Evolutionary conservation across 2,888 invertebrate species (phyloP), one percentile per base, ranked within the genome.

Genomic region (Volucella inflata): DNA sequence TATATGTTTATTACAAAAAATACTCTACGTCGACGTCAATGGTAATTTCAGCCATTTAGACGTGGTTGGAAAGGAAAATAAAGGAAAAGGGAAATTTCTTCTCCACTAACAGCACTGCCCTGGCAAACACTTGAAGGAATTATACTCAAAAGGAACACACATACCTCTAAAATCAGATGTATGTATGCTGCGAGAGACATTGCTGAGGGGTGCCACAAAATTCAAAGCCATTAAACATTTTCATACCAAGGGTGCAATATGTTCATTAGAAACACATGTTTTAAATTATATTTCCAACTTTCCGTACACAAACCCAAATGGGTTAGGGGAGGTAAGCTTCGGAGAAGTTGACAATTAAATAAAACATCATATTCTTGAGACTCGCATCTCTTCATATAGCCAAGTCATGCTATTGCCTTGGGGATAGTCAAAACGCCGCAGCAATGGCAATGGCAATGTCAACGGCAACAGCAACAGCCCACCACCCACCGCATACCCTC

Each of bases 211-310:
- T 62, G 51, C 57, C 67, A 46, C 70, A 71, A 64, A 55, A 76
- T 72, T 85, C 67, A 77, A 81, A 81, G 64, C 53, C 81, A 67
- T 85, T 81, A 85, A 72, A 85, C 68, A 81, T 81, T 81, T 81
- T 77, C 70, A 57, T 81, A 72, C 72, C 72, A 53, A 67, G 85
- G 76, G 72, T 81, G 76, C 85, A 85, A 81, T 80, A 81, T 81
- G 72, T 85, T 85, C 77, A 81, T 85, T 85, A 77, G 85, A 85
- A 85, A 77, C 85, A 85, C 62, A 81, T 85, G 85, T 72, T 81
- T 81, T 72, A 81, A 81, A 85, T 85, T 76, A 85, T 81, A 81
- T 76, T 81, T 68, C 57, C 62, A 85, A 77, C 76, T 81, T 67
- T 46, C 65, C 42, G 38, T 40, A 65, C 64, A 44, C 30, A n/a